Evolutionary conservation across 2,888 invertebrate species (phyloP), one percentile per base, ranked within the genome.

Genomic region (Cataglyphis altisquamis): DNA sequence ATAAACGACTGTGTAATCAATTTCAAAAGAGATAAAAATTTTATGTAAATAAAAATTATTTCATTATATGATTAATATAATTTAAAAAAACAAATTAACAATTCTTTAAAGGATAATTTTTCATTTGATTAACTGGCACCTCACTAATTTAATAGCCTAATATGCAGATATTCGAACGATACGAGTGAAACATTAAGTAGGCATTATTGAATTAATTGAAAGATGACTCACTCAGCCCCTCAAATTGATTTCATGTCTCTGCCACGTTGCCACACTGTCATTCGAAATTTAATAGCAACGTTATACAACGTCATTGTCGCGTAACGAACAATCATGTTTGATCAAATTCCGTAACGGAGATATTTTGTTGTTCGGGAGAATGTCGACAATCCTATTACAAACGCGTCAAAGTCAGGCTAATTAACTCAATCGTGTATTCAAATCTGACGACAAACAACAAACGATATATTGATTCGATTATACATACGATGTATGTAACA

Each of bases 371-470:
- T 32, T 52, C 25, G 45, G 21, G 62, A 36, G 55, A 36, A 70
- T 60, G 83, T 55, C 39, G 41, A 48, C 52, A 64, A 77, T 68
- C 67, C 68, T 68, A 68, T 83, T 83, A 78, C 66, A 52, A 39
- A 32, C 64, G 83, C 72, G 82, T 81, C 77, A 84, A 84, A 87
- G 84, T 83, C 74, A 60, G 48, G 66, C 63, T 87, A 87, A 89
- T 89, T 89, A 90, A 85, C 74, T 83, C 64, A 75, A 88, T 87
- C 74, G 81, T 68, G 64, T 87, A 87, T 83, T 52, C 52, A 52
- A 52, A 83, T 63, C 52, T 78, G 74, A 62, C 73, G 70, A 72
- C 82, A 72, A 82, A 82, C 21, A 86, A 82, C 81, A 82, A 73
- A 67, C 84, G 73, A 82, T 82, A 80, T 75, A 82, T 86, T 75